Base-by-base conservation (phyloP, 1,140 invertebrate genomes). In the Mactra quadrangularis region DNA sequence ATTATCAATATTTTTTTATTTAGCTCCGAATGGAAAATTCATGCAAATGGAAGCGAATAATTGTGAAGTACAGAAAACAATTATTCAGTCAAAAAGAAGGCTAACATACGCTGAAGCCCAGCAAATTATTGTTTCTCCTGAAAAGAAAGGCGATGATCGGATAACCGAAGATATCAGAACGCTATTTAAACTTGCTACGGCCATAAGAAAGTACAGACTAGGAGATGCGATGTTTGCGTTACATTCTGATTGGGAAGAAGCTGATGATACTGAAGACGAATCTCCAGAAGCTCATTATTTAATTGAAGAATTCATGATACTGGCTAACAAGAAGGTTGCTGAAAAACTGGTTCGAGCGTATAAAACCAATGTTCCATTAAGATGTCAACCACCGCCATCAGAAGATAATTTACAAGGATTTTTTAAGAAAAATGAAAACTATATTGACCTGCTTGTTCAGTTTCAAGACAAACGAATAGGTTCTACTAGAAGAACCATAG, bases 281-380 rank as follows among this genome's bases (percentile, higher is more conserved):
- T 82, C 84, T 35, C 35, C 71, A 31, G 85, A 91, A 60, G 89
- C 90, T 0, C 89, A 92, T 84, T 85, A 84, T 35, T 77, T 91
- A 11, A 84, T 91, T 0, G 89, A 90, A 74, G 90, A 91, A 76
- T 82, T 84, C 19, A 79, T 84, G 77, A 55, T 84, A 29, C 25
- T 86, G 22, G 57, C 82, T 3, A 82, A 84, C 29, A 66, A 33
- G 29, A 50, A 60, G 38, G 59, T 82, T 11, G 85, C 59, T 4
- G 41, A 71, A 6, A 35, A 25, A 17, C 25, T 86, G 11, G 3
- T 31, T 25, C 17, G 50, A 15, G 38, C 22, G 45, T 86, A 68
- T 78, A 60, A 27, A 33, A 17, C 62, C n/a, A 66, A 52, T 66
- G 68, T 83, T 45, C 83, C 83, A 52, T 35, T 86, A 3, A 35